These are phyloP conservation scores for Hedychridium roseum DNA, from an alignment of 2,888 invertebrate genomes.

Conservation along the genomic window DNA sequence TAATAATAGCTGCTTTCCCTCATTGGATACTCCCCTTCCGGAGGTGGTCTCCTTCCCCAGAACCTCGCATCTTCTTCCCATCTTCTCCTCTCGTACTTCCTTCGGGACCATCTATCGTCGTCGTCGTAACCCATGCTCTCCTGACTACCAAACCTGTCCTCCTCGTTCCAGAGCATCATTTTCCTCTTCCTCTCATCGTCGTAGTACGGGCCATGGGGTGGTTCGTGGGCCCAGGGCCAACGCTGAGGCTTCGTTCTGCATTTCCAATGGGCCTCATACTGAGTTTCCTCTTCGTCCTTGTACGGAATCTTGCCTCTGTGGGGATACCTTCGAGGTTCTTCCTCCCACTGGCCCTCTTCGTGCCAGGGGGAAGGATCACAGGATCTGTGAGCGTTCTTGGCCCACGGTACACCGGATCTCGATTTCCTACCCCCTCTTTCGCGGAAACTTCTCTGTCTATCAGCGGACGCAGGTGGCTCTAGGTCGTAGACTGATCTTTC, in stretches of 20 bases:
- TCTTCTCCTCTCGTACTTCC: constrained; percentile 55
- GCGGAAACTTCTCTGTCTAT: constrained; percentile 48
- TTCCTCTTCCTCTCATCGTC: constrained; percentile 59
- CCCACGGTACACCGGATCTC: constrained; percentile 54
- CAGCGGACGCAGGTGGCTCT: constrained; percentile 19
- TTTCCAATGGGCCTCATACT: constrained; percentile 55
- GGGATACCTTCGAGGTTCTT: constrained; percentile 47
- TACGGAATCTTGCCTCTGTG: constrained; percentile 51
- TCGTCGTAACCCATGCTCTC: constrained; percentile 65
- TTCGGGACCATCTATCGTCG: constrained; percentile 53
- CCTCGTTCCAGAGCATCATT: constrained; percentile 57
- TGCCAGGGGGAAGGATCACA: constrained; percentile 85
- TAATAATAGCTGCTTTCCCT: constrained; percentile 57
- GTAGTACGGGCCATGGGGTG: constrained; percentile 45
- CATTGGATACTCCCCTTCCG: constrained; percentile 65
- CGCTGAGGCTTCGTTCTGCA: constrained; percentile 48
- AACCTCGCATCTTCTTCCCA: constrained; percentile 65
- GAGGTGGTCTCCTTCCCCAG: constrained; percentile 61
- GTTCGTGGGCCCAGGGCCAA: constrained; percentile 50
- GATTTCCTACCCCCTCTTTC: constrained; percentile 49
- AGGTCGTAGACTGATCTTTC: constrained; percentile 51
- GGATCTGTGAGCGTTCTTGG: constrained; percentile 68
- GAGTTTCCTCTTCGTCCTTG: constrained; percentile 57
- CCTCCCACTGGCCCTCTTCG: constrained; percentile 70
- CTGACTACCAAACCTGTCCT: constrained; percentile 60